phyloP scores from a whole-genome alignment of 2,113 vertebrate species.

The Ovis aries region ARS-UI_Ramb_v3.0 NC_056069.1:36901501-36902000 shows the following conservation, averaged over 20 bases:
- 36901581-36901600: background rate
- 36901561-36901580: background rate
- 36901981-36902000: fast-evolving
- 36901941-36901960: background rate
- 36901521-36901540: background rate
- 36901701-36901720: background rate
- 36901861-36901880: background rate
- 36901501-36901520: background rate
- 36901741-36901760: background rate
- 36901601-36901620: background rate
- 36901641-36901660: background rate
- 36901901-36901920: background rate
- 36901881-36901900: background rate
- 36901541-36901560: background rate
- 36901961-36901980: background rate
- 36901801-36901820: background rate
- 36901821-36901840: background rate
- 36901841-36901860: background rate
- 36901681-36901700: background rate
- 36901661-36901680: background rate
- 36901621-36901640: background rate
- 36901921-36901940: background rate
- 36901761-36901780: background rate
- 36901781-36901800: background rate
- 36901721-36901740: background rate